Evolutionary conservation across 2,888 invertebrate genomes (phyloP).

Genomic region (Tenthredo notha): DNA sequence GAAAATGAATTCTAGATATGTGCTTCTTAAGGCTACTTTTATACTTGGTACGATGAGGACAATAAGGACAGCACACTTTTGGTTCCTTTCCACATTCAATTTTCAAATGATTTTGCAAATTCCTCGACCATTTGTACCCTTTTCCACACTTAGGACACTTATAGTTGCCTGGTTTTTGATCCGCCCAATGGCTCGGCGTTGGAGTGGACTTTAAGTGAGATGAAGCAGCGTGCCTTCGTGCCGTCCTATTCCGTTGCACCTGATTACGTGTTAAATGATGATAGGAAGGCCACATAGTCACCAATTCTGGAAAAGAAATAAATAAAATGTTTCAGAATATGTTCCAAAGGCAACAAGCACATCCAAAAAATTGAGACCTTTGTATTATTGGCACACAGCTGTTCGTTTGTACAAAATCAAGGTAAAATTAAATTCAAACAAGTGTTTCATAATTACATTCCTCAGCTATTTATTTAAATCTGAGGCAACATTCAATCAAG

Average conservation of each 20-base stretch:
- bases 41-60: slow-evolving; percentile 79
- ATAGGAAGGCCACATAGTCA: slow-evolving; percentile 32
- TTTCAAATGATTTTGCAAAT: slow-evolving; percentile 81
- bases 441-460: background rate
- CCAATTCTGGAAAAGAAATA: slow-evolving; percentile 37
- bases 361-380: background rate
- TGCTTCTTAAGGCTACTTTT: slow-evolving; percentile 80
- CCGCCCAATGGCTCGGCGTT: slow-evolving; percentile 55
- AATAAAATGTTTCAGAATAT: slow-evolving; percentile 21
- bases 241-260: slow-evolving; percentile 9
- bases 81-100: slow-evolving; percentile 82
- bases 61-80: slow-evolving; percentile 80
- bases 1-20: slow-evolving; percentile 74
- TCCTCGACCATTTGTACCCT: slow-evolving; percentile 81
- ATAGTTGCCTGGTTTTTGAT: slow-evolving; percentile 71
- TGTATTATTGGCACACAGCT: background rate
- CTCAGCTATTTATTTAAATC: background rate
- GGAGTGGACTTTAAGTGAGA: background rate
- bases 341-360: background rate
- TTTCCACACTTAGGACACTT: slow-evolving; percentile 81
- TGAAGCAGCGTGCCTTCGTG: background rate
- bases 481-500: background rate
- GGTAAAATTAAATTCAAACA: background rate
- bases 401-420: background rate
- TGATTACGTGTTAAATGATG: slow-evolving; percentile 26